Evolutionary conservation across 1,140 invertebrate genomes (phyloP).

Genomic region (Zaprionus ornatus): DNA sequence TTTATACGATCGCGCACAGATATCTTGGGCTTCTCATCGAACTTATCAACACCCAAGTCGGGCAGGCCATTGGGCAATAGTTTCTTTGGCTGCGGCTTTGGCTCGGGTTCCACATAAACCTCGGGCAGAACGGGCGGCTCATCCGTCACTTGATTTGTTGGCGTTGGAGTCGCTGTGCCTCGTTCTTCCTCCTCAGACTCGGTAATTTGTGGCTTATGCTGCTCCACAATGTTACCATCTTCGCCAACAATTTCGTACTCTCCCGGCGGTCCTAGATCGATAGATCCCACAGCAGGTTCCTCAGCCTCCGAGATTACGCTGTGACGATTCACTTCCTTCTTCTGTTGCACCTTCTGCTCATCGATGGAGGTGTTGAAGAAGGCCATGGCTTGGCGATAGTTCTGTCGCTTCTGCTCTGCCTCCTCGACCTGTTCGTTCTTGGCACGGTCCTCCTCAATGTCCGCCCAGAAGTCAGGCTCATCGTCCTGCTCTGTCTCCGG

Average conservation of each 20-base stretch:
- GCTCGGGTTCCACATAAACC: slow-evolving; percentile 62
- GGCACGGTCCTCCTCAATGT: slow-evolving; percentile 62
- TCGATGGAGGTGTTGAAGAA: slow-evolving; percentile 80
- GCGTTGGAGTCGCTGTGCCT: slow-evolving; percentile 56
- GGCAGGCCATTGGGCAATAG: slow-evolving; percentile 64
- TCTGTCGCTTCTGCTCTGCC: slow-evolving; percentile 70
- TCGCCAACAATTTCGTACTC: slow-evolving; percentile 58
- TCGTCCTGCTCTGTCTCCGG: slow-evolving; percentile 17
- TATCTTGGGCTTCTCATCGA: slow-evolving; percentile 65
- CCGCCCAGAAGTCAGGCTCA: slow-evolving; percentile 67
- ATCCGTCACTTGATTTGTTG: slow-evolving; percentile 50
- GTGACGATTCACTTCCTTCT: slow-evolving; percentile 37
- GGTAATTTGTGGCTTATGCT: slow-evolving; percentile 16
- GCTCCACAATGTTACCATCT: slow-evolving; percentile 48
- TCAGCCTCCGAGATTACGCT: slow-evolving; percentile 49
- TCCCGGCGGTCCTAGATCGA: slow-evolving; percentile 57
- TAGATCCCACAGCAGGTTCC: slow-evolving; percentile 24
- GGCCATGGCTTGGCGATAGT: slow-evolving; percentile 78
- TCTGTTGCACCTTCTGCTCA: slow-evolving; percentile 62
- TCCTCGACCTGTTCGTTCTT: slow-evolving; percentile 58
- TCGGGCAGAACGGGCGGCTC: slow-evolving; percentile 35
- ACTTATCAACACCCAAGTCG: slow-evolving; percentile 65
- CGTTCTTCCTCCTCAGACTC: slow-evolving; percentile 57
- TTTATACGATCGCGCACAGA: slow-evolving; percentile 80
- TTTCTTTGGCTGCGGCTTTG: slow-evolving; percentile 35